phyloP scores from a whole-genome alignment of 2,113 vertebrate species.

The Macrotis lagotis region DNA sequence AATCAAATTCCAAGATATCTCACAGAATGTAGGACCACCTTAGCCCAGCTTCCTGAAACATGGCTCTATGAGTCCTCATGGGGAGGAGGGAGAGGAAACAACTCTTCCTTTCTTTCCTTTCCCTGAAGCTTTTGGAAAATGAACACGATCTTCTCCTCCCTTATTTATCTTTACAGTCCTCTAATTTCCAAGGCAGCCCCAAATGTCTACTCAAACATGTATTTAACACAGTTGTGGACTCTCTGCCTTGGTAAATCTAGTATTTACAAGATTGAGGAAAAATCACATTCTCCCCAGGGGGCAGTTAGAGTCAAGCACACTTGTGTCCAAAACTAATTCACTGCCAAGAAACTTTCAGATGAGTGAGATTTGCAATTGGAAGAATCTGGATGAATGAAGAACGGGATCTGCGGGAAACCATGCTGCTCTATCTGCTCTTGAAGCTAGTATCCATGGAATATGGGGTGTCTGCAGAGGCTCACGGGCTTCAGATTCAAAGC shows the following conservation, averaged over 20 bases:
- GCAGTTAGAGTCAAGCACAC: conserved; percentile 32
- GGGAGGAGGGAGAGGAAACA: neutral
- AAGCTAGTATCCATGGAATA: neutral
- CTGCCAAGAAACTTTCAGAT: conserved; percentile 48
- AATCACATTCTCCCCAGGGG: neutral
- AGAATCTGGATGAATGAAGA: neutral
- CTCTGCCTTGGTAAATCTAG: neutral
- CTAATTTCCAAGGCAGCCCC: neutral
- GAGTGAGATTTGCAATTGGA: neutral
- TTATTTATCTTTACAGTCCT: neutral
- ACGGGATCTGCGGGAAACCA: neutral
- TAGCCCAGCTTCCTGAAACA: neutral
- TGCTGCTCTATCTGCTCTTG: neutral
- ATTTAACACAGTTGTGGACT: neutral
- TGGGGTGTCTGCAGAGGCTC: neutral
- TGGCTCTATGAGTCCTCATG: neutral
- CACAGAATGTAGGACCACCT: neutral
- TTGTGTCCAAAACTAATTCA: neutral
- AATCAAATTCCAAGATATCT: neutral
- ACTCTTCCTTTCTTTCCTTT: neutral
- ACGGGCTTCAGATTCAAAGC: neutral
- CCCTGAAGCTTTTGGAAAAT: neutral
- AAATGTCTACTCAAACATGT: neutral
- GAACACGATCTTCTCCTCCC: rapidly evolving
- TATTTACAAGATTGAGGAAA: neutral